Evolutionary conservation across 1,140 invertebrate species (phyloP), one percentile per base, ranked within the genome.

Genomic region (Capitella teleta): DNA sequence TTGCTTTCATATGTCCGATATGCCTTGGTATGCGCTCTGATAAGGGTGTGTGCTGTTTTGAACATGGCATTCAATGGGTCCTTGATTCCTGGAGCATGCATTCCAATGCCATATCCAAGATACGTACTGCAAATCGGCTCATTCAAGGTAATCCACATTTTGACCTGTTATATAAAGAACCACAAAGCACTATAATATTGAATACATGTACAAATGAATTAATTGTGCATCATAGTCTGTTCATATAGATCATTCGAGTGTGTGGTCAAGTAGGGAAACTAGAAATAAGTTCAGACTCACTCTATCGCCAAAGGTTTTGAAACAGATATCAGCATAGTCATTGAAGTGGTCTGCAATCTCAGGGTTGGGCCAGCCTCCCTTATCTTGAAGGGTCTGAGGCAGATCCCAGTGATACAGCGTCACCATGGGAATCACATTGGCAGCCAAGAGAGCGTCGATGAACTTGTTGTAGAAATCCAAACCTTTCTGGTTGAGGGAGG

Each of bases 401-500:
- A 72, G 57, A 52, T 76, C 75, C 68, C 70, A 75, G 57, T 77
- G 74, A 56, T 72, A 76, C n/a, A 77, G 49, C 1, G 66, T 79
- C 3, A 83, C 79, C 67, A 67, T 51, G 8, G 64, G 66, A 37
- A 51, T 32, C 14, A 67, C 61, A 21, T 51, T 51, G 21, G 41
- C 48, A 21, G 46, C 47, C 0, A 55, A 18, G 14, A 70, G 51
- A 14, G 52, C 58, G 19, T 58, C 46, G 0, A 68, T 57, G 1
- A 70, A 44, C 16, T 61, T 56, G 12, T 65, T 60, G 52, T 70
- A 70, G 49, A 63, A 67, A 12, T 64, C 40, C 8, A 70, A 52
- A 2, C 67, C 67, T 4, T 34, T 47, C 18, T 70, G 67, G 59
- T 80, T 83, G n/a, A 82, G 67, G 14, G 6, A 28, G 2, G 47